These are phyloP conservation scores for Shinisaurus crocodilurus DNA, from an alignment of 2,113 vertebrate species.

Conservation along the genomic window DNA sequence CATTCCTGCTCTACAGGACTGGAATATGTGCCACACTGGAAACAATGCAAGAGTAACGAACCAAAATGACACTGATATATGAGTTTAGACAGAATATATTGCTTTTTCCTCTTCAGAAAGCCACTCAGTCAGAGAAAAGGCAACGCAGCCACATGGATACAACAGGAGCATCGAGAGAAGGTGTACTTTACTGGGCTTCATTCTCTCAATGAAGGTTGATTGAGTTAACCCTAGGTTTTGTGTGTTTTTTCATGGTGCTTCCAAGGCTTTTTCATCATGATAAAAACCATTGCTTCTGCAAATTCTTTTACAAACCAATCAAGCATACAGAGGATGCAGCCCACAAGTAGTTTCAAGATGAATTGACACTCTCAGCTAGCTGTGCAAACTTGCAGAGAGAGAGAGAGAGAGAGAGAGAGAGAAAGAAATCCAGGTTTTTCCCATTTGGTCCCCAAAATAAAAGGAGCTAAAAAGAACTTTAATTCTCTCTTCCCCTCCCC, in stretches of 20 bases:
- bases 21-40: background rate
- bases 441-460: no score
- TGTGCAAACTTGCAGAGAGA: background rate
- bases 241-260: background rate
- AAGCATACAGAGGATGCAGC: background rate
- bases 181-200: background rate
- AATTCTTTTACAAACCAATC: background rate
- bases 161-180: background rate
- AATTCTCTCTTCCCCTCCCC: background rate
- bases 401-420: no score
- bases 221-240: background rate
- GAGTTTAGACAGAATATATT: background rate
- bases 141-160: background rate
- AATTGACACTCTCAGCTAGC: background rate
- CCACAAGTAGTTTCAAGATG: constrained; percentile 22
- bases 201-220: background rate
- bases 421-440: background rate
- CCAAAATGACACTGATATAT: background rate
- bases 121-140: background rate
- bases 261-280: background rate
- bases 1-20: background rate
- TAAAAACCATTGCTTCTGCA: constrained; percentile 5
- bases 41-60: background rate
- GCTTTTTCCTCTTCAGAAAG: background rate
- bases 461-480: background rate